These are phyloP conservation scores for Albula goreensis DNA, from an alignment of 2,113 vertebrate genomes.

Conservation along the genomic window DNA sequence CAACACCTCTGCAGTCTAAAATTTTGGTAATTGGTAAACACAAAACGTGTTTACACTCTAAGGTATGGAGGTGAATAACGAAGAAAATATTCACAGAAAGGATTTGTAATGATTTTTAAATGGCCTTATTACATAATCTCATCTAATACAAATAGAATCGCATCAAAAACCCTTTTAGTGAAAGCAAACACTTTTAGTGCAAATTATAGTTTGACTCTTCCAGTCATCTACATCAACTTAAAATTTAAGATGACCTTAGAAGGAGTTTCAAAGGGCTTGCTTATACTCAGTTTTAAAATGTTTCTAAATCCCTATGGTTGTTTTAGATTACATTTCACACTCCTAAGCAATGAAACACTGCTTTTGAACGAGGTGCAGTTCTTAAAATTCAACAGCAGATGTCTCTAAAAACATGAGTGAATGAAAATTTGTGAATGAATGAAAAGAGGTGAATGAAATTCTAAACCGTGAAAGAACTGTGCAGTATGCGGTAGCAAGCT, in stretches of 20 bases:
- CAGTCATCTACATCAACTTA: background rate
- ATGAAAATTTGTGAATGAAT: slow-evolving; percentile 62
- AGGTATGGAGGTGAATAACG: background rate
- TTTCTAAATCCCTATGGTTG: background rate
- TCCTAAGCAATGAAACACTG: background rate
- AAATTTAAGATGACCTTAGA: background rate
- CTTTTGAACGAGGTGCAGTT: slow-evolving; percentile 22
- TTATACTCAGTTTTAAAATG: background rate
- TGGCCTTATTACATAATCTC: too few species aligned
- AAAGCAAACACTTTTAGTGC: background rate
- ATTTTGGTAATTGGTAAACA: too few species aligned
- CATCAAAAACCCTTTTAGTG: background rate
- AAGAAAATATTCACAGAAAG: too few species aligned
- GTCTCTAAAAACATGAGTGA: slow-evolving; percentile 50
- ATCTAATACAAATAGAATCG: too few species aligned
- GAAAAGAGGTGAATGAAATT: slow-evolving; percentile 6
- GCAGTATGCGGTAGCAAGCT: background rate
- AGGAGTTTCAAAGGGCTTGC: background rate
- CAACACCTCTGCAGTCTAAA: too few species aligned
- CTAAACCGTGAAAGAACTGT: background rate
- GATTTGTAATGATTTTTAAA: too few species aligned
- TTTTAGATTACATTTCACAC: background rate
- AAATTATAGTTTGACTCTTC: background rate
- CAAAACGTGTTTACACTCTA: background rate
- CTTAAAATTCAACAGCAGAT: slow-evolving; percentile 58